phyloP scores from a whole-genome alignment of 2,888 invertebrate genomes.

The Lasioglossum vierecki region DNA sequence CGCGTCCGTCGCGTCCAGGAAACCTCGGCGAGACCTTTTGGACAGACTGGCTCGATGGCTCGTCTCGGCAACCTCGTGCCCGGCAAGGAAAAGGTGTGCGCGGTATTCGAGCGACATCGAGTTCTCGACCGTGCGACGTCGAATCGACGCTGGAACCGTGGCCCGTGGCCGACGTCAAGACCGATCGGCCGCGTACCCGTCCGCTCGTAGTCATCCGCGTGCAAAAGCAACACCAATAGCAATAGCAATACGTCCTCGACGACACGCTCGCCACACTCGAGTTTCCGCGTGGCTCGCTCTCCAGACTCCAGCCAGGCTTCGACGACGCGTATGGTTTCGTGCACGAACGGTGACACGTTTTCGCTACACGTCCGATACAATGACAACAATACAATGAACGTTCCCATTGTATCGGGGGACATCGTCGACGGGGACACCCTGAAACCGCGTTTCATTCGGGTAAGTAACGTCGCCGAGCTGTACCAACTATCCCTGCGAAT shows the following conservation, averaged over 20 bases:
- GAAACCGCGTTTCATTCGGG: constrained; percentile 82
- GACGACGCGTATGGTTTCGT: constrained; percentile 9
- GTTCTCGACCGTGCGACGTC: background rate
- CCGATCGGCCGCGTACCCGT: background rate
- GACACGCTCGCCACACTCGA: background rate
- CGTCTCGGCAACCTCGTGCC: constrained; percentile 30
- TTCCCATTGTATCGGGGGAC: constrained; percentile 82
- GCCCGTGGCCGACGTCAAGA: background rate
- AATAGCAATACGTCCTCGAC: background rate
- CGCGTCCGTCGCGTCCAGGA: constrained; percentile 15
- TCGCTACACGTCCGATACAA: constrained; percentile 39
- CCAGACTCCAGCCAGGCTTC: background rate
- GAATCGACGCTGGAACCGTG: background rate
- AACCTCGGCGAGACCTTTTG: constrained; percentile 8
- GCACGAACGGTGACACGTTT: constrained; percentile 30
- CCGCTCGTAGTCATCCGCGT: background rate
- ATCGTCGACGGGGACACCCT: constrained; percentile 79
- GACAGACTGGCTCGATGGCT: constrained; percentile 42
- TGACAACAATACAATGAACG: constrained; percentile 78
- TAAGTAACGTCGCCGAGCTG: constrained; percentile 69
- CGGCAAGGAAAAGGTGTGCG: constrained; percentile 33
- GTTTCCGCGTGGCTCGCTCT: background rate
- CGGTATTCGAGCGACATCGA: constrained; percentile 19
- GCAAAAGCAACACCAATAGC: background rate
- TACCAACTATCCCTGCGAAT: background rate